Evolutionary conservation across 2,888 invertebrate genomes (phyloP).

Genomic region (Clitarchus hookeri): DNA sequence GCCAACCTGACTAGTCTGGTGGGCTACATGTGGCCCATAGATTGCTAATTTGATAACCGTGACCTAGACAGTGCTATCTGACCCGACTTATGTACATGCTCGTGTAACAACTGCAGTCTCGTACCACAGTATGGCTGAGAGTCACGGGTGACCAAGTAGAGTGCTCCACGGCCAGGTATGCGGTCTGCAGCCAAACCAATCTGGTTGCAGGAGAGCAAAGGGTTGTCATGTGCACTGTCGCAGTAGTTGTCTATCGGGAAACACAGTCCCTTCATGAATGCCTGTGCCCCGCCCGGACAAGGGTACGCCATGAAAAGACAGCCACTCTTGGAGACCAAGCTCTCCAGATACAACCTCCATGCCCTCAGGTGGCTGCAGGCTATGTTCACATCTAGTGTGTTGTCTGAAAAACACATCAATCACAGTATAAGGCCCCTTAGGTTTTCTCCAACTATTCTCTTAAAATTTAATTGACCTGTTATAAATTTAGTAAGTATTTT

Average conservation of each 20-base stretch:
- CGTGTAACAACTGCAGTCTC: conserved; percentile 29
- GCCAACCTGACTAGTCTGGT: no score
- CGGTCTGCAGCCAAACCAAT: conserved; percentile 52
- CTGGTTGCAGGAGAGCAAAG: conserved; percentile 43
- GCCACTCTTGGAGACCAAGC: conserved; percentile 51
- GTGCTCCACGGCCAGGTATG: conserved; percentile 57
- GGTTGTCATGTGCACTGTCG: conserved; percentile 24
- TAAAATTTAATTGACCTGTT: no score
- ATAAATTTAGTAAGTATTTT: no score
- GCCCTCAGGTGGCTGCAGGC: conserved; percentile 65
- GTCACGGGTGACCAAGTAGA: conserved; percentile 60
- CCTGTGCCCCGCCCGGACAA: conserved; percentile 58
- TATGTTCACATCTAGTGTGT: not conserved
- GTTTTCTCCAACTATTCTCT: no score
- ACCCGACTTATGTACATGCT: no score
- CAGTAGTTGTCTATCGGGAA: conserved; percentile 53
- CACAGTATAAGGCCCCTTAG: no score
- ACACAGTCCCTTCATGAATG: conserved; percentile 60
- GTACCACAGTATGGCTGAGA: conserved; percentile 61
- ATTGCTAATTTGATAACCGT: no score
- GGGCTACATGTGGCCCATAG: no score
- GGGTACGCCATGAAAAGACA: conserved; percentile 62
- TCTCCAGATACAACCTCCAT: conserved; percentile 60
- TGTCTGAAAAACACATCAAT: not conserved
- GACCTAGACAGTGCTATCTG: no score